A percentile compares a stretch with the other conserved stretches of the same genome.
phyloP scores from a whole-genome alignment of 2,797 vertebrate species.

The Intellagama lesueurii region DNA sequence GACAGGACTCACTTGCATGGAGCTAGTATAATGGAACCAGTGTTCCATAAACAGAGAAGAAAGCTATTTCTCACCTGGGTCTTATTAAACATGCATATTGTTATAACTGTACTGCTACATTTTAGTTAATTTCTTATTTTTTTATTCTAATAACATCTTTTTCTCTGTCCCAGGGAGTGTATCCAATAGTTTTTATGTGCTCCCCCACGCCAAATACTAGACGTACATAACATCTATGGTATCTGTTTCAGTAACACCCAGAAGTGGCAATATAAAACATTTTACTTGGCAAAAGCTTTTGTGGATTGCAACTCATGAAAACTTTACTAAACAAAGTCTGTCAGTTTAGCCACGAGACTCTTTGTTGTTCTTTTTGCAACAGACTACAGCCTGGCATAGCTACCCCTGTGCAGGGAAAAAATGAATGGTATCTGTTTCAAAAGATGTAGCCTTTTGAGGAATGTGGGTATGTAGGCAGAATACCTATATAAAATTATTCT shows the following conservation, averaged over 20 bases:
- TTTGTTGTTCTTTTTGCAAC: too few relatives aligned
- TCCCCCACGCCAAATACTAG: conserved; percentile 2
- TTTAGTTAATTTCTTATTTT: conserved; percentile 6
- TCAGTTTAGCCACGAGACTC: too few relatives aligned
- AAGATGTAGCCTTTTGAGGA: background rate
- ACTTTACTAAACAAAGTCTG: too few relatives aligned
- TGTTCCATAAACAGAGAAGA: background rate
- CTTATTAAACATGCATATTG: background rate
- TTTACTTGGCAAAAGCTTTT: too few relatives aligned
- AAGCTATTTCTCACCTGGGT: conserved; percentile 16
- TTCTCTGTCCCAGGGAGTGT: background rate
- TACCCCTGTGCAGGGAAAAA: too few relatives aligned
- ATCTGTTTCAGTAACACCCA: too few relatives aligned
- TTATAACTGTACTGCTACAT: background rate
- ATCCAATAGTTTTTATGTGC: conserved; percentile 6
- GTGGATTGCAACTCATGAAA: too few relatives aligned
- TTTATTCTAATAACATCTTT: background rate
- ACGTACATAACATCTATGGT: conserved; percentile 23
- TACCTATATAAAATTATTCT: background rate
- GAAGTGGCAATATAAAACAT: too few relatives aligned
- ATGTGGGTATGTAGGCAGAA: background rate
- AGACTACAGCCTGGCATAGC: too few relatives aligned
- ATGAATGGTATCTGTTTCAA: background rate
- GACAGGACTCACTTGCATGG: conserved; percentile 29
- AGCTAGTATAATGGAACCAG: conserved; percentile 28